A percentile compares a stretch with the other conserved stretches of the same genome.
Conservation (phyloP, 92 coral and sea anemone genomes). For the Bergia sp. region DNA sequence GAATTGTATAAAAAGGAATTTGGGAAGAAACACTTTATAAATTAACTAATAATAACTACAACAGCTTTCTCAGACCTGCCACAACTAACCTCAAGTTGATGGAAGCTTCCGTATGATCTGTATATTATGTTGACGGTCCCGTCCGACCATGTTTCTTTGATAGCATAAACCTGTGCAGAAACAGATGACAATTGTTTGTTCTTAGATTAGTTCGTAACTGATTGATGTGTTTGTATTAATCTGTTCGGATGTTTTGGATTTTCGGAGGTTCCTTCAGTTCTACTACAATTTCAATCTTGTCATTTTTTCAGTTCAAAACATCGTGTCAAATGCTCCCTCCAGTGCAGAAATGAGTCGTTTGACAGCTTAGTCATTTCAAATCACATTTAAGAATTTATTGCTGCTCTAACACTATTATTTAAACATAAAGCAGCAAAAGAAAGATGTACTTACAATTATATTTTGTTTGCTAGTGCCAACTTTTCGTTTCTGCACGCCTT, state of each 20-base stretch:
- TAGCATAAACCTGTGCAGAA: constrained; percentile 66
- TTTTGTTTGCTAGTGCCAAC: constrained; percentile 63
- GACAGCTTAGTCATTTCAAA: neutral
- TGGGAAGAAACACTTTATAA: no score
- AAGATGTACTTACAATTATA: constrained; percentile 53
- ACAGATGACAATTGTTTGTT: neutral
- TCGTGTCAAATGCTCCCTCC: neutral
- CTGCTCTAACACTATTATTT: neutral
- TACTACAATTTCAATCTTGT: neutral
- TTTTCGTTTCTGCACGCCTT: constrained; percentile 68
- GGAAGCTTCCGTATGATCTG: constrained; percentile 67
- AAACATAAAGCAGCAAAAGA: neutral
- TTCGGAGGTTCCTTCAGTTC: neutral
- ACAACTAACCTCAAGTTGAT: constrained; percentile 59
- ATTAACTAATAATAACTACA: no score
- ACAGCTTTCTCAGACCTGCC: no score
- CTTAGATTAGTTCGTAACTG: neutral
- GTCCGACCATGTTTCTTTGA: constrained; percentile 79
- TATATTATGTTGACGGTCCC: constrained; percentile 77
- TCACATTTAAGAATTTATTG: neutral
- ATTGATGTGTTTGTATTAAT: neutral
- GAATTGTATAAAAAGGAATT: no score
- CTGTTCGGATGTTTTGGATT: neutral
- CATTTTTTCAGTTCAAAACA: neutral
- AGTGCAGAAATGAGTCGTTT: neutral